These are phyloP conservation scores for Clostera curtula DNA, from an alignment of 2,888 invertebrate genomes.

Conservation along the genomic window DNA sequence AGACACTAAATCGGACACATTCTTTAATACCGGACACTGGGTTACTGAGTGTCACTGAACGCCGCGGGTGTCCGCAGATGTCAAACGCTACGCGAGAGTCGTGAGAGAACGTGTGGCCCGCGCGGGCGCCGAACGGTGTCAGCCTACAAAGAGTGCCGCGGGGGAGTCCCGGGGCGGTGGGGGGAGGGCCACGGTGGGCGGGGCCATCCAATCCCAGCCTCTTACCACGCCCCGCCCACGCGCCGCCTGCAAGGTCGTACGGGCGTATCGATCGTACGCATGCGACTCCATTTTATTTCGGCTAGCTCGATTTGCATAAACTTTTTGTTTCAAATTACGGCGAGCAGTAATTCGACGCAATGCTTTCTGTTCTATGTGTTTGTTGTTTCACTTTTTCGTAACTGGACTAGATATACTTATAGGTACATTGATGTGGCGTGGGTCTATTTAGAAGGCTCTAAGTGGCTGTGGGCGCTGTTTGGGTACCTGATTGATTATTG, in stretches of 20 bases:
- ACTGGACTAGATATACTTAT: too few species aligned
- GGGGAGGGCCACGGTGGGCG: conserved; percentile 39
- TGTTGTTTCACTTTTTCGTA: too few species aligned
- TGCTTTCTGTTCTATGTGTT: conserved; percentile 18
- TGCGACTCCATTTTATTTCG: conserved; percentile 73
- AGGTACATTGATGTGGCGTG: too few species aligned
- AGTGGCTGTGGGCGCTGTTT: not conserved
- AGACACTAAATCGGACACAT: conserved; percentile 42
- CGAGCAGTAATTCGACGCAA: conserved; percentile 27
- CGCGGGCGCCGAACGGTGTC: conserved; percentile 21
- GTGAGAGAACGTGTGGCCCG: conserved; percentile 26
- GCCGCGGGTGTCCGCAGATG: conserved; percentile 26
- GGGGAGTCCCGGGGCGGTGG: conserved; percentile 26
- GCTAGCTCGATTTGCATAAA: conserved; percentile 68
- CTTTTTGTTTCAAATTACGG: conserved; percentile 61
- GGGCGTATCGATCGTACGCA: conserved; percentile 70
- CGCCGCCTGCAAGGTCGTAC: conserved; percentile 69
- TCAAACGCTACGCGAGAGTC: conserved; percentile 28
- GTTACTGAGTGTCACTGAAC: conserved; percentile 21
- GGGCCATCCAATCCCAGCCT: conserved; percentile 57
- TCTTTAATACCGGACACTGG: conserved; percentile 22
- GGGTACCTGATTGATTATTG: too few species aligned
- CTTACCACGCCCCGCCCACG: conserved; percentile 61
- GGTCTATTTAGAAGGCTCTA: conserved; percentile 6
- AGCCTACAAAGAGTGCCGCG: conserved; percentile 24